Evolutionary conservation across 2,113 vertebrate species (phyloP).

Genomic region (Tetrao urogallus): DNA sequence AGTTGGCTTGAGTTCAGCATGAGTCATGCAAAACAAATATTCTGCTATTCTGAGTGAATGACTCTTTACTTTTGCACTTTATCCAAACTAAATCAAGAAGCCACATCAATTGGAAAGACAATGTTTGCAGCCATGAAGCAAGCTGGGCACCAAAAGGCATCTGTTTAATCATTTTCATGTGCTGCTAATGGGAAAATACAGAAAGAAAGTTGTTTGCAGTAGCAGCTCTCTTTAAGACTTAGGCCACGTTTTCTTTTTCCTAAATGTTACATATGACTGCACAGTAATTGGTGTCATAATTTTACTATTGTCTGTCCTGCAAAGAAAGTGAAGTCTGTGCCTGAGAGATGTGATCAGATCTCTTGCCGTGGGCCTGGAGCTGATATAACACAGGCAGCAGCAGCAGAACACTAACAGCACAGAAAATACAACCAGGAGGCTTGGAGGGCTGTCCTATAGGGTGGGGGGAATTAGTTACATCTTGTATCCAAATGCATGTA

Average conservation of each 20-base stretch:
- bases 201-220: slow-evolving; percentile 1
- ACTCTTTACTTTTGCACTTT: not conserved
- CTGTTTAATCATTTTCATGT: not conserved
- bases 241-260: not conserved
- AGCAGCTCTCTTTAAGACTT: slow-evolving; percentile 18
- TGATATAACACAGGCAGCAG: not conserved
- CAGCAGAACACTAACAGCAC: not conserved
- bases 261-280: not conserved
- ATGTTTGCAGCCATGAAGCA: slow-evolving; percentile 6
- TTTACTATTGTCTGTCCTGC: slow-evolving; percentile 1
- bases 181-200: not conserved
- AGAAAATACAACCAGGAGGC: not conserved
- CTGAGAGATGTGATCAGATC: not conserved
- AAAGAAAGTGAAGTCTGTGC: not conserved
- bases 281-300: slow-evolving; percentile 33
- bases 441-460: not conserved
- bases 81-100: slow-evolving; percentile 32
- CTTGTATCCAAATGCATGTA: not conserved
- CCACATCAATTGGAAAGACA: not conserved
- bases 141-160: not conserved
- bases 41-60: not conserved
- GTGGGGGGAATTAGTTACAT: not conserved
- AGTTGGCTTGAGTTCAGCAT: not conserved
- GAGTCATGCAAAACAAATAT: not conserved
- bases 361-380: not conserved